Conservation (phyloP, 2,113 vertebrate species). For the Anguilla rostrata region DNA sequence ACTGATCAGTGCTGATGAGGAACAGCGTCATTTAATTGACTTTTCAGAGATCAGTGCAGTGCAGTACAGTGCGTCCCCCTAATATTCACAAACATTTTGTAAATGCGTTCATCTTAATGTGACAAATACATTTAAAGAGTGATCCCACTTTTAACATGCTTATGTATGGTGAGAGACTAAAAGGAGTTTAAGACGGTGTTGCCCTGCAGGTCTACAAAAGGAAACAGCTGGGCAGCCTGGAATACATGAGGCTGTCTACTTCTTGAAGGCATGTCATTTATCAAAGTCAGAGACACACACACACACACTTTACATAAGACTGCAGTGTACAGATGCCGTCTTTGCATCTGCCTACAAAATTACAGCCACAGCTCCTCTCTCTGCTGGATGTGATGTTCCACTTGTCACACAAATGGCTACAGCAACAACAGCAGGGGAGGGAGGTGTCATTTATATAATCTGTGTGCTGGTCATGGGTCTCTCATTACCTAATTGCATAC, state of each 20-base stretch:
- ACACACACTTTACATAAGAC: background rate
- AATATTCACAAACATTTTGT: background rate
- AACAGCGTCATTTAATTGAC: background rate
- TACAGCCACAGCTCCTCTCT: background rate
- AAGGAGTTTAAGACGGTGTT: background rate
- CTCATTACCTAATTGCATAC: background rate
- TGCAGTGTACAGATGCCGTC: background rate
- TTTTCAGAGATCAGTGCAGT: background rate
- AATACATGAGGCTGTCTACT: constrained; percentile 7
- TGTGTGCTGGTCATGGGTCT: background rate
- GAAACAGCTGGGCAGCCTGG: constrained; percentile 3
- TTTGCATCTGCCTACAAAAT: background rate
- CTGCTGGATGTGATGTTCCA: background rate
- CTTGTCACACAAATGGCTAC: background rate
- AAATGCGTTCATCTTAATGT: background rate
- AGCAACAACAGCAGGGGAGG: background rate
- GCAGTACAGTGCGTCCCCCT: background rate
- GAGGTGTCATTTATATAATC: background rate
- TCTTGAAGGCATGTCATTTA: constrained; percentile 14
- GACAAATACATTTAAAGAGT: background rate
- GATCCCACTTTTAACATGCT: background rate
- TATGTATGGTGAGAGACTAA: background rate
- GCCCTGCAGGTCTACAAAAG: background rate
- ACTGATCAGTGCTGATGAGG: background rate
- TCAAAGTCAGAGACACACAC: background rate